Base-by-base conservation (phyloP, 2,797 vertebrate genomes). In the Gobionotothen gibberifrons region DNA sequence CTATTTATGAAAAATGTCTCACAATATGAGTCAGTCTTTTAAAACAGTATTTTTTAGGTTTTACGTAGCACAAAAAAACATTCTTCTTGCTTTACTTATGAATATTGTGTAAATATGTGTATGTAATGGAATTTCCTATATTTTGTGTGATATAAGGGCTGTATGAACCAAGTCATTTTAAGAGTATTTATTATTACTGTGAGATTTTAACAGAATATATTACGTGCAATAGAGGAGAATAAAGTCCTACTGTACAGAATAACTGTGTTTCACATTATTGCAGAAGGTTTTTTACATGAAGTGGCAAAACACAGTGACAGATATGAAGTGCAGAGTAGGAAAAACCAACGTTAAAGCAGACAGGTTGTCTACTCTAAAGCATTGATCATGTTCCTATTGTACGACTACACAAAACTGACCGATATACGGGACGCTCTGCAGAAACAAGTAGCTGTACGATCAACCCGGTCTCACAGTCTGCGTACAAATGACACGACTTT, bases 111-210 rank as follows among this genome's bases (percentile, higher is more conserved):
- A 81, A 78, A 87, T 87, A 85, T 72, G 49, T 74, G 48, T 66
- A 76, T 78, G 79, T 82, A 63, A 62, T 67, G 65, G 42, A 47
- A 68, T 86, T 85, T 78, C 67, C 54, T 73, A 67, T 75, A 76
- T 85, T 74, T 82, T 81, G 44, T 85, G 87, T 87, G 59, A 77
- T 36, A 89, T 81, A 93, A 91, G 90, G 93, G 91, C 91, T 94
- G 86, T 85, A 73, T 68, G 58, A 74, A 72, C 15, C 7, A 66
- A 59, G 49, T 81, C 54, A 46, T 79, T 82, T 78, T 81, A 47
- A 64, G 61, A 61, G 15, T 56, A 69, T 72, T 78, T 81, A 82
- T 54, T 81, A 79, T 46, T 6, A 36, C 32, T 7, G 8, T 32
- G 32, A 36, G 32, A 36, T 36, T 36, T 36, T 36, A 36, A 36